phyloP scores from a whole-genome alignment of 2,888 invertebrate genomes.

The Polyommatus iphigenia region DNA sequence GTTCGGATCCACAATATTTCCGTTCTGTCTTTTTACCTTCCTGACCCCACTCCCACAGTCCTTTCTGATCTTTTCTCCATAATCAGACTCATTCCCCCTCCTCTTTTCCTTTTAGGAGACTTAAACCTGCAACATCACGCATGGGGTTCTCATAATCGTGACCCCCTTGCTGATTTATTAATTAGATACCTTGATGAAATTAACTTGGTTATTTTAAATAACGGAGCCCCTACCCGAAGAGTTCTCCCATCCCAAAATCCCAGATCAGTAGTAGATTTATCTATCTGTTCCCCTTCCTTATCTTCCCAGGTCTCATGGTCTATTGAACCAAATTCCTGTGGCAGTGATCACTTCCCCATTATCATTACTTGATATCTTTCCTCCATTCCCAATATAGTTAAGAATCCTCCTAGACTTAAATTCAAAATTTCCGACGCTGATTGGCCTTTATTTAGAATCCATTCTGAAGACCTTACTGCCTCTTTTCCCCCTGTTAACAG shows the following conservation, averaged over 20 bases:
- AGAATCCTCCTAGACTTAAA: not conserved
- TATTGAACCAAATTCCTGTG: not conserved
- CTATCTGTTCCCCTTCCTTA: not conserved
- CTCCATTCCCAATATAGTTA: not conserved
- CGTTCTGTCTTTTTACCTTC: not conserved
- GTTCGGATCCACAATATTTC: not conserved
- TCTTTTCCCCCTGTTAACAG: too few relatives aligned
- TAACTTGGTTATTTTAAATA: not conserved
- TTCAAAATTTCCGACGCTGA: not conserved
- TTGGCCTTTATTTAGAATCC: not conserved
- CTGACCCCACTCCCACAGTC: not conserved
- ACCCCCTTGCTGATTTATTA: not conserved
- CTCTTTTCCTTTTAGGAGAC: not conserved
- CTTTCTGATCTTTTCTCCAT: not conserved
- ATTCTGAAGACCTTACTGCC: too few relatives aligned
- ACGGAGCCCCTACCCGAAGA: not conserved
- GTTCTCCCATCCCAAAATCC: not conserved
- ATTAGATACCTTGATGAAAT: not conserved
- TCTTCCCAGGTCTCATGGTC: constrained; percentile 1
- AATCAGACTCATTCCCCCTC: not conserved
- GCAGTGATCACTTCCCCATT: constrained; percentile 19
- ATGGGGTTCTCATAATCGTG: not conserved
- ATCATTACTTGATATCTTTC: not conserved
- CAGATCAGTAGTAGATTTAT: not conserved
- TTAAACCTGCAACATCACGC: not conserved